Base-by-base conservation (phyloP, 2,888 invertebrate genomes). In the Agrotis puta region DNA sequence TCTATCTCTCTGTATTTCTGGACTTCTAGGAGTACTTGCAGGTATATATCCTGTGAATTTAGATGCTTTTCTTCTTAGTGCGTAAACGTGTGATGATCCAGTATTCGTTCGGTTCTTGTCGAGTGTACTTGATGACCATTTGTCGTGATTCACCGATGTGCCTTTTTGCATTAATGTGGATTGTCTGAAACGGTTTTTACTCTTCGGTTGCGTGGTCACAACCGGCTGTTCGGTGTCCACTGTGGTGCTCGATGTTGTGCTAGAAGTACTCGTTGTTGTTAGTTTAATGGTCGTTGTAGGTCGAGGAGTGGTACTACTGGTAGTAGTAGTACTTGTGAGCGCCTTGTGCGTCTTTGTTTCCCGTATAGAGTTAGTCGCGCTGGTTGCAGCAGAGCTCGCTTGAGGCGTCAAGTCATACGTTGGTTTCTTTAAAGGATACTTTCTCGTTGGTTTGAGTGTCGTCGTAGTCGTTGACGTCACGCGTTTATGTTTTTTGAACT, bases 131-230 rank as follows among this genome's bases (percentile, higher is more conserved):
- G 76, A 68, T 71, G 88, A 93, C 94, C 95, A 95, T 85, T 92
- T 94, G 75, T 95, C 95, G 70, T 95, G 95, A 70, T 95, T 96
- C 0, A 94, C 91, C n/a, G 96, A 95, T 33, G 95, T 95, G 24
- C 96, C 95, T 87, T 95, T 95, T 14, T 88, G 75, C 86, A 95
- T 91, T 67, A 96, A 80, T 22, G 94, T 95, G 18, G 96, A 94
- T 83, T 94, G 93, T 84, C 96, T 89, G 79, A 93, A 96, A 61
- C 96, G 92, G 75, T 94, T 95, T 83, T 88, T 92, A 77, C 83
- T 91, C 79, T 90, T 94, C 56, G 89, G 85, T 76, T 88, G 88
- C 50, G 86, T 85, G 7, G 90, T 90, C 45, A 43, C 75, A 76
- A 71, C 71, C 61, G 82, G 75, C 22, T 82, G 70, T 69, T 85